A percentile compares a stretch with the other conserved stretches of the same genome.
These are phyloP conservation scores for Leptonema lineaticorne DNA, from an alignment of 1,140 invertebrate species.

Conservation along the genomic window DNA sequence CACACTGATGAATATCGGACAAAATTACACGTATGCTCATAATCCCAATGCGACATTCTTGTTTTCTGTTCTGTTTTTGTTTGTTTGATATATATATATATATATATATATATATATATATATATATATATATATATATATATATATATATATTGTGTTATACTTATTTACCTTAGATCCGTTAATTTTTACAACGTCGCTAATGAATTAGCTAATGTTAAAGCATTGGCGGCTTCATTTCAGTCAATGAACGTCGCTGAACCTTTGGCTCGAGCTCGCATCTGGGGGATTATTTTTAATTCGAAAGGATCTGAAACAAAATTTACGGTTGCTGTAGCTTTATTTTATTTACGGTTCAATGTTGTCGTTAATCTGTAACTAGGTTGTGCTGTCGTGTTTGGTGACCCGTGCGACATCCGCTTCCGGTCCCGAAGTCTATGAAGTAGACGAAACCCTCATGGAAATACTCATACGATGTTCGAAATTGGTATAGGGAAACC, in stretches of 20 bases:
- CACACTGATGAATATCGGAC: not conserved
- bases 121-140: not conserved
- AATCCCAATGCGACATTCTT: not conserved
- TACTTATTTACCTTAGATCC: not conserved
- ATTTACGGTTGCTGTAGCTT: constrained; percentile 12
- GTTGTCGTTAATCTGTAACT: constrained; percentile 4
- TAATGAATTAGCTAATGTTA: not conserved
- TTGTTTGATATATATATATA: not conserved
- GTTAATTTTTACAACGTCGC: not conserved
- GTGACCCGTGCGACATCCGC: constrained; percentile 3
- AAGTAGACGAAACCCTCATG: not conserved
- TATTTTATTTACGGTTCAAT: constrained; percentile 13
- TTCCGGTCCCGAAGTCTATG: not conserved
- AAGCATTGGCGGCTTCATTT: not conserved
- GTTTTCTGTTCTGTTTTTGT: not conserved
- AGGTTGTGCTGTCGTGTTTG: constrained; percentile 6
- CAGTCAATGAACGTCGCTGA: not conserved
- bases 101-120: not conserved
- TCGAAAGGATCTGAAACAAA: not conserved
- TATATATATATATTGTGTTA: not conserved
- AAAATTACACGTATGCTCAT: not conserved
- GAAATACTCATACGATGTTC: not conserved
- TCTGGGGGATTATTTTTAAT: constrained; percentile 6
- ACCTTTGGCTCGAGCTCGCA: not conserved
- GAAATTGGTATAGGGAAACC: not conserved